Evolutionary conservation across 2,113 vertebrate species (phyloP).

Genomic region (Otocyon megalotis): DNA sequence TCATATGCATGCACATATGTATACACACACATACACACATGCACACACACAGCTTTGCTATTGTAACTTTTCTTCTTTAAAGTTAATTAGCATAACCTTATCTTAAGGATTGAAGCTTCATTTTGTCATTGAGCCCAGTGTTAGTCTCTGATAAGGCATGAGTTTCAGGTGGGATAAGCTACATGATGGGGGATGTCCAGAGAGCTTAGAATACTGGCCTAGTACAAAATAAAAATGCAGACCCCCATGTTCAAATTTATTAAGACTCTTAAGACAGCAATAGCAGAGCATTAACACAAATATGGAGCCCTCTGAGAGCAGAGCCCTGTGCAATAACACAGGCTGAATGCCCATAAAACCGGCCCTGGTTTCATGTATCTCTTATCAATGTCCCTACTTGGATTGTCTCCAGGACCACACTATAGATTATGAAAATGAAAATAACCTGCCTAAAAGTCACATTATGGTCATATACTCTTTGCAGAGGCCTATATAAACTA

Average conservation of each 20-base stretch:
- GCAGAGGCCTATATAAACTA: not conserved
- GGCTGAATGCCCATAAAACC: not conserved
- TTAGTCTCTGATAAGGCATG: not conserved
- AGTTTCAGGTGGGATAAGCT: not conserved
- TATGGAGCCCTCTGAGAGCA: not conserved
- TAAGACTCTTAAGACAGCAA: conserved; percentile 27
- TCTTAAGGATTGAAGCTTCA: conserved; percentile 13
- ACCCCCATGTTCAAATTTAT: not conserved
- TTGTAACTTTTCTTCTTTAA: conserved; percentile 81
- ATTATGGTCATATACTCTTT: conserved; percentile 5
- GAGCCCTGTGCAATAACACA: not conserved
- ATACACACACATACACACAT: not conserved
- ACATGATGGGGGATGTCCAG: not conserved
- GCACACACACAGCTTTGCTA: conserved; percentile 70
- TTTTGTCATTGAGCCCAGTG: not conserved
- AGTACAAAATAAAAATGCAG: not conserved
- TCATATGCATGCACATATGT: accelerated
- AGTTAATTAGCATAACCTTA: conserved; percentile 78
- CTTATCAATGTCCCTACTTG: not conserved
- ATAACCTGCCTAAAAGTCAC: not conserved
- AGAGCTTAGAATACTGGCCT: not conserved
- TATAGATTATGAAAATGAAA: not conserved
- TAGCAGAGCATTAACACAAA: not conserved
- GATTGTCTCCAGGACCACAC: not conserved
- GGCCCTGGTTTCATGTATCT: not conserved